Percentiles rank a stretch among this genome's conserved stretches.
Conservation (phyloP, 2,888 invertebrate species). For the Micropterix aruncella region DNA sequence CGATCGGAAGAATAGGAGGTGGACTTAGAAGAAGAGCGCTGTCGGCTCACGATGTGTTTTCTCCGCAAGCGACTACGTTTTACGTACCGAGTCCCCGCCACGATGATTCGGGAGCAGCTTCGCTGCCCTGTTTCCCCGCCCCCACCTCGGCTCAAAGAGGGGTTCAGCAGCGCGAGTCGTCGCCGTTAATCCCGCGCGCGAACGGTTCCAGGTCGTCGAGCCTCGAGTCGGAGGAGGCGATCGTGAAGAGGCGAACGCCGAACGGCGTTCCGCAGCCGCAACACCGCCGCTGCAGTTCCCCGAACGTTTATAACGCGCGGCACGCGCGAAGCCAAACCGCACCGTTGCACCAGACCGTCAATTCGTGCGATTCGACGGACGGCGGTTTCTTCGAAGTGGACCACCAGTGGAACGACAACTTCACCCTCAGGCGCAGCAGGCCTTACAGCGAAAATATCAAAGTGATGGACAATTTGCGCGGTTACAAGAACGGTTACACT, state of each 20-base stretch:
- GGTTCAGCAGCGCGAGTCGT: conserved; percentile 10
- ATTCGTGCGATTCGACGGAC: conserved; percentile 17
- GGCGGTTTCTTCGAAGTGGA: conserved; percentile 21
- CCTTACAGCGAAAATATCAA: conserved; percentile 37
- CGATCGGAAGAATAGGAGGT: conserved; percentile 55
- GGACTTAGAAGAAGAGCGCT: conserved; percentile 51
- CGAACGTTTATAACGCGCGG: conserved; percentile 26
- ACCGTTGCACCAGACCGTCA: neutral
- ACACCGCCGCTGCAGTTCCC: conserved; percentile 31
- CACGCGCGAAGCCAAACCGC: too few relatives aligned
- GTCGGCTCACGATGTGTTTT: conserved; percentile 54
- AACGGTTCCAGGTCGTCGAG: conserved; percentile 9
- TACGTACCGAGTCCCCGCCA: conserved; percentile 52
- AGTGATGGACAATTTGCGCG: conserved; percentile 10
- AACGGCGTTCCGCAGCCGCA: conserved; percentile 17
- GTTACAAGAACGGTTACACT: neutral
- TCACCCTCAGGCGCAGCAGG: conserved; percentile 23
- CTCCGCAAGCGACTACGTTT: conserved; percentile 46
- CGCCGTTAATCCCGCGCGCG: conserved; percentile 10
- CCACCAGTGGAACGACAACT: conserved; percentile 13
- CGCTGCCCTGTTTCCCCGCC: conserved; percentile 9
- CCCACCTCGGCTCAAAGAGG: conserved; percentile 8
- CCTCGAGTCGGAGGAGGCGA: conserved; percentile 5
- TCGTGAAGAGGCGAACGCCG: conserved; percentile 19
- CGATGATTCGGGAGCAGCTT: conserved; percentile 6